phyloP scores from a whole-genome alignment of 1,140 invertebrate species.

The Nasonia longicornis region DNA sequence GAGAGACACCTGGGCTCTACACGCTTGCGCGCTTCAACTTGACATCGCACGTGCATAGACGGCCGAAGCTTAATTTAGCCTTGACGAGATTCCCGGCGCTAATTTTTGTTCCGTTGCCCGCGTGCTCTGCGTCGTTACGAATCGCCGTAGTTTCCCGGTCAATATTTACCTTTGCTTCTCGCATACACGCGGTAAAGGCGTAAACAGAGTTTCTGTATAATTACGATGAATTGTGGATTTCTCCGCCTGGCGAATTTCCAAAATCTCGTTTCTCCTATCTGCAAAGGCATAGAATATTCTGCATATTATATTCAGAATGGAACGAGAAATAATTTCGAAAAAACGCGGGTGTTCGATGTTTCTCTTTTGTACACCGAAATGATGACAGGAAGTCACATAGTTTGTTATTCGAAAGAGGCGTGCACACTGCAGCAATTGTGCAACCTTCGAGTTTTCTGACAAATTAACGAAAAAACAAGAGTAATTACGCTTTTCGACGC shows the following conservation, averaged over 20 bases:
- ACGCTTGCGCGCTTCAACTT: constrained; percentile 45
- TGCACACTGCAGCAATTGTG: not conserved
- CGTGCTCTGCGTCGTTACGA: not conserved
- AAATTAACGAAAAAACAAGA: not conserved
- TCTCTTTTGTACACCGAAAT: not conserved
- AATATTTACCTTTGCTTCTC: not conserved
- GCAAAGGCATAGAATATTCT: no score
- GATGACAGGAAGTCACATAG: not conserved
- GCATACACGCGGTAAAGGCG: not conserved
- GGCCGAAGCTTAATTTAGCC: constrained; percentile 29
- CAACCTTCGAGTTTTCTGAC: not conserved
- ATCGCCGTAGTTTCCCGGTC: not conserved
- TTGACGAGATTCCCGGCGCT: constrained; percentile 4
- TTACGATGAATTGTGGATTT: not conserved
- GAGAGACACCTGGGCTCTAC: not conserved
- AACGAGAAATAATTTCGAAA: no score
- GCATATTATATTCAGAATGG: no score
- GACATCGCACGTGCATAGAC: constrained; percentile 44
- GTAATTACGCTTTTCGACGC: not conserved
- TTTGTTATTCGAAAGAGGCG: not conserved
- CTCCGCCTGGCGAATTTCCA: no score
- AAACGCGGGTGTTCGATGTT: no score
- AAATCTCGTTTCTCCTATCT: no score
- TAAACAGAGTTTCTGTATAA: not conserved
- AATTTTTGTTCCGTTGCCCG: not conserved